A percentile compares a stretch with the other conserved stretches of the same genome.
Conservation (phyloP, 2,888 invertebrate genomes). For the Erebia ligea region DNA sequence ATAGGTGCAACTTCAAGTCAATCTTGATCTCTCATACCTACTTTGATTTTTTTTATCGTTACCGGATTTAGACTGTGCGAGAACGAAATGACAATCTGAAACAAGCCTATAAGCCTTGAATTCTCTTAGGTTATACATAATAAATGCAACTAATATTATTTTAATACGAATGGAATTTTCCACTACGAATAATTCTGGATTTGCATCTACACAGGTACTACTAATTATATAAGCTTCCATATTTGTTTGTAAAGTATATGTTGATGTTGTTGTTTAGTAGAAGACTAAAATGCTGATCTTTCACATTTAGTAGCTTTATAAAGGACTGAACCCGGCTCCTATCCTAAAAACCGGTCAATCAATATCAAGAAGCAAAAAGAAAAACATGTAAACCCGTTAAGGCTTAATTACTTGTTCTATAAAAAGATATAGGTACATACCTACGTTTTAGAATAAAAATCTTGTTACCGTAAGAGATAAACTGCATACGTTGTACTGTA, state of each 20-base stretch:
- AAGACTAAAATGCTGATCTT: background rate
- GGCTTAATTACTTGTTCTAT: constrained; percentile 18
- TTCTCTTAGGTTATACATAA: background rate
- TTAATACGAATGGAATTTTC: constrained; percentile 1
- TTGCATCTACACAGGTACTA: too few relatives aligned
- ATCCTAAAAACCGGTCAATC: constrained; percentile 5
- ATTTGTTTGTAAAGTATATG: background rate
- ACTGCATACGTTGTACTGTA: constrained; percentile 19
- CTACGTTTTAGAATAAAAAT: constrained; percentile 29
- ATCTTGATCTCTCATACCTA: background rate
- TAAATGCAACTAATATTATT: background rate
- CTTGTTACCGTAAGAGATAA: constrained; percentile 29
- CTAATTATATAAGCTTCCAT: background rate
- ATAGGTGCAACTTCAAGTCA: background rate
- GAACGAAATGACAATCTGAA: background rate
- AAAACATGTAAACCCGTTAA: constrained; percentile 4
- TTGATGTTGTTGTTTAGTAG: too few relatives aligned
- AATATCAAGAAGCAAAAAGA: constrained; percentile 17
- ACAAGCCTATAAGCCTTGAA: constrained; percentile 5
- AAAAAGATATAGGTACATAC: constrained; percentile 8
- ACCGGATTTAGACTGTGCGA: constrained; percentile 2
- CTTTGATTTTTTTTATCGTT: background rate
- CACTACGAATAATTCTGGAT: background rate
- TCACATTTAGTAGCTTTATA: background rate
- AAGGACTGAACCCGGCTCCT: background rate